Evolutionary conservation across 2,888 invertebrate species (phyloP).

Genomic region (Euzophera pinguis): DNA sequence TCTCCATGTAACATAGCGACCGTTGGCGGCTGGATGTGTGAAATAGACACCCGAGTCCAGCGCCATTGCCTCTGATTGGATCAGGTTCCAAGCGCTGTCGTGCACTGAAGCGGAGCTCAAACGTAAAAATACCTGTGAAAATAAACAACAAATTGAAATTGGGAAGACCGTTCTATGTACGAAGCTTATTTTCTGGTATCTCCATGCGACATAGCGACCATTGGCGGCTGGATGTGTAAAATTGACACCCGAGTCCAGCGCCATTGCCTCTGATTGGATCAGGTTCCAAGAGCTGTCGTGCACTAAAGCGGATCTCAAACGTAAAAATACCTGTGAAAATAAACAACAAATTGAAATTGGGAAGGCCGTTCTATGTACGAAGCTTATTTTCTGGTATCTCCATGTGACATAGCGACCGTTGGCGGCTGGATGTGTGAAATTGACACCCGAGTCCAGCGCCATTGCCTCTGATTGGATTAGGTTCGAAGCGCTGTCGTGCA

Average conservation of each 20-base stretch:
- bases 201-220: constrained; percentile 1
- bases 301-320: constrained; percentile 66
- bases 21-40: constrained; percentile 43
- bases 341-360: too few relatives aligned
- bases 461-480: constrained; percentile 76
- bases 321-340: constrained; percentile 73
- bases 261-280: constrained; percentile 75
- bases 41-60: constrained; percentile 68
- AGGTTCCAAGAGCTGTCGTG: constrained; percentile 66
- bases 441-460: constrained; percentile 65
- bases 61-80: constrained; percentile 73
- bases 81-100: constrained; percentile 69
- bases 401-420: constrained; percentile 14
- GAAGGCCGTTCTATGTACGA: background rate
- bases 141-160: too few relatives aligned
- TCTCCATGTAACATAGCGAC: too few relatives aligned
- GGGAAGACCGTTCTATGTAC: background rate
- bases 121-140: constrained; percentile 76
- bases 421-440: constrained; percentile 54
- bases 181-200: background rate
- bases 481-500: constrained; percentile 65
- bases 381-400: background rate
- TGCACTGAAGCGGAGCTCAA: constrained; percentile 63
- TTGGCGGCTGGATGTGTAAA: constrained; percentile 48
- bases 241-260: constrained; percentile 66